A percentile compares a stretch with the other conserved stretches of the same genome.
Conservation (phyloP, 2,888 invertebrate species). For the Teleogryllus oceanicus region DNA sequence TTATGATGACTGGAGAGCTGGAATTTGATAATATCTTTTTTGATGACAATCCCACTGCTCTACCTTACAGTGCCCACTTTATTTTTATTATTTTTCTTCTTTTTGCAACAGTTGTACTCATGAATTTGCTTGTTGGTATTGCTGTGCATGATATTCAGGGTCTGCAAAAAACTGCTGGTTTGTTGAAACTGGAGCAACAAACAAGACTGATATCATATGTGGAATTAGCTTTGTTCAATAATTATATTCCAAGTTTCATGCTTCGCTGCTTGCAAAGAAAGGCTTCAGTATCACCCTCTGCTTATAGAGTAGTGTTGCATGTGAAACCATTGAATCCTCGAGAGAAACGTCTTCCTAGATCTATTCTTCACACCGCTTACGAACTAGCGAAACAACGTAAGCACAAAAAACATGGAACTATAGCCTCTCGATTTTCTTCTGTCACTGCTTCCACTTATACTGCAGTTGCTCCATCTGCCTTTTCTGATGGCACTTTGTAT, state of each 20-base stretch:
- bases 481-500: conserved; percentile 5
- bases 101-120: conserved; percentile 79
- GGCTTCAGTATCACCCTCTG: conserved; percentile 75
- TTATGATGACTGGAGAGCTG: conserved; percentile 86
- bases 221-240: conserved; percentile 75
- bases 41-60: conserved; percentile 46
- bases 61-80: conserved; percentile 77
- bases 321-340: conserved; percentile 80
- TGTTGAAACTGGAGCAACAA: conserved; percentile 78
- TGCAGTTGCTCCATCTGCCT: not conserved
- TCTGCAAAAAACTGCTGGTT: conserved; percentile 76
- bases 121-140: conserved; percentile 82
- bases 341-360: conserved; percentile 73
- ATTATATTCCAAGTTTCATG: conserved; percentile 71
- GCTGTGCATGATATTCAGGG: conserved; percentile 86
- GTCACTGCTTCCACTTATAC: conserved; percentile 26
- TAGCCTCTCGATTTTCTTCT: conserved; percentile 46
- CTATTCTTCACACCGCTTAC: conserved; percentile 75
- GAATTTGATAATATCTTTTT: conserved; percentile 58
- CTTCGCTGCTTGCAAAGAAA: conserved; percentile 72
- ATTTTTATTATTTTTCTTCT: conserved; percentile 76
- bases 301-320: conserved; percentile 75
- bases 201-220: conserved; percentile 84
- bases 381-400: conserved; percentile 76
- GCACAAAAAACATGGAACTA: conserved; percentile 34